Evolutionary conservation across 2,888 invertebrate genomes (phyloP), one percentile per base, ranked within the genome.

Genomic region (Eurytoma adleriae): DNA sequence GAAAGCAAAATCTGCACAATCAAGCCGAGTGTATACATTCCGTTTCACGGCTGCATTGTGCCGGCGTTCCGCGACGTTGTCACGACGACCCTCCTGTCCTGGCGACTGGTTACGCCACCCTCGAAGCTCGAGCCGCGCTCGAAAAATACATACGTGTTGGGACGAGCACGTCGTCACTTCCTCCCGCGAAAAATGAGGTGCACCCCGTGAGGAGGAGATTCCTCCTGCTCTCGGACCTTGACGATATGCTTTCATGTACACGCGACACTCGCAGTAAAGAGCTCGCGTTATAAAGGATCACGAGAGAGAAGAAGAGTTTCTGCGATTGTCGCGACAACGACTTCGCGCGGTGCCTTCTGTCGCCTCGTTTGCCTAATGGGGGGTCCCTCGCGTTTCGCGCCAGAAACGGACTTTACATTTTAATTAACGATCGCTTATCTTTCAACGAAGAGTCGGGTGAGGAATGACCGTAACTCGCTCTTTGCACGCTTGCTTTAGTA

Each of bases 161-260:
- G 20, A 50, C 66, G 14, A 0, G 30, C 66, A 24, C 50, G 14
- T 0, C 24, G 13, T 16, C 48, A 57, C 56, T 12, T 66, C 57
- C 48, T 66, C 57, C 57, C 20, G 67, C 18, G 61, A 59, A 61
- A 59, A 72, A 72, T 24, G 64, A 73, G 24, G 48, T n/a, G 78
- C 54, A 54, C 13, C 50, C 18, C 10, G 10, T 40, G 10, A 10
- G 40, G 40, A 10, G 62, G 67, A 73, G 54, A 68, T 73, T 72
- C 66, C 30, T 52, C 61, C 61, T 24, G 27, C 50, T 52, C 54
- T 54, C 61, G 61, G 54, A 73, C 78, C 78, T 78, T 78, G 78
- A 66, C 78, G 72, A 71, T 71, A 66, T 24, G 24, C 24, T 24
- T 24, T 10, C 14, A 61, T 14, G 14, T 61, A 61, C 61, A 12